Evolutionary conservation across 2,888 invertebrate species (phyloP).

Genomic region (Drosophila melanosoma): DNA sequence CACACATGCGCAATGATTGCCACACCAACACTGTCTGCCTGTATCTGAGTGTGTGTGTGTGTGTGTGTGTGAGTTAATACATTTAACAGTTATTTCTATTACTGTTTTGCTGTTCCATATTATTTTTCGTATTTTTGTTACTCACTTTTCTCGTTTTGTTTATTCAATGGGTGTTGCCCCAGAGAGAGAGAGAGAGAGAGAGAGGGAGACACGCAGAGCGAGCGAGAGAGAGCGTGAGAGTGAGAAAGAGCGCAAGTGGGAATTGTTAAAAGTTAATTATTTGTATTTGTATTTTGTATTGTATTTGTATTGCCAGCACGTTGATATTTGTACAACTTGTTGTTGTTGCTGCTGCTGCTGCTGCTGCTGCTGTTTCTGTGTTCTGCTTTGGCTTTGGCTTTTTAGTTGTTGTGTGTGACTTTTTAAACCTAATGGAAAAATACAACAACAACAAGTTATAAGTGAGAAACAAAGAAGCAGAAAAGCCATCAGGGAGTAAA

Average conservation of each 20-base stretch:
- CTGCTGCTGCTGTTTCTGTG: constrained; percentile 18
- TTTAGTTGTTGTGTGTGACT: constrained; percentile 49
- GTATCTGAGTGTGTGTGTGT: constrained; percentile 22
- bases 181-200: background rate
- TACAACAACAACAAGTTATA: background rate
- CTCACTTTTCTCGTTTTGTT: constrained; percentile 49
- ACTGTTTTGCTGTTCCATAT: constrained; percentile 31
- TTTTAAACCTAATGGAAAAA: constrained; percentile 20
- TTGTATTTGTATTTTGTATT: constrained; percentile 70
- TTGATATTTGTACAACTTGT: constrained; percentile 71
- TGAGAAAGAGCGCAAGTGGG: constrained; percentile 19
- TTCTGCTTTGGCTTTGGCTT: constrained; percentile 50
- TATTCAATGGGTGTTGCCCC: constrained; percentile 65
- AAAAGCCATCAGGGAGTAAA: constrained; percentile 46
- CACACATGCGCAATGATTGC: constrained; percentile 75
- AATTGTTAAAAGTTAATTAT: constrained; percentile 78
- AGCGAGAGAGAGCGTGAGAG: constrained; percentile 10
- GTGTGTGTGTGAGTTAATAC: constrained; percentile 58
- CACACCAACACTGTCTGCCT: constrained; percentile 32
- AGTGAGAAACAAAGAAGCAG: constrained; percentile 6
- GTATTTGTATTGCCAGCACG: constrained; percentile 73
- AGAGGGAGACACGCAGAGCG: background rate
- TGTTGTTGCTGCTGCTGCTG: constrained; percentile 6
- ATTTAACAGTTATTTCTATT: constrained; percentile 68
- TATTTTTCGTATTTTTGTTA: constrained; percentile 50